Evolutionary conservation across 2,113 vertebrate genomes (phyloP).

Genomic region (Carollia perspicillata): DNA sequence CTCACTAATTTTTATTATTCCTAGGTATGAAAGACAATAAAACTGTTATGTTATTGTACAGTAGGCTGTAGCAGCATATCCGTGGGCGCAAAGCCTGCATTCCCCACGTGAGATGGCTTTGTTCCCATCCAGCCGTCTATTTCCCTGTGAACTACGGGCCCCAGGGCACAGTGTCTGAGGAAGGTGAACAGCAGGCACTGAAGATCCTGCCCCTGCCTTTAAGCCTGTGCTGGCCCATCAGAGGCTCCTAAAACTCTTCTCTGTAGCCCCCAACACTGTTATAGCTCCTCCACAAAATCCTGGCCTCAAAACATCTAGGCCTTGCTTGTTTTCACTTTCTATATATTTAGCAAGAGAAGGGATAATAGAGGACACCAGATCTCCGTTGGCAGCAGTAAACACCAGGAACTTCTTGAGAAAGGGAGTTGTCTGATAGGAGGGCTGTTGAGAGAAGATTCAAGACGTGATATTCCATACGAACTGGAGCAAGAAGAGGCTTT

Average conservation of each 20-base stretch:
- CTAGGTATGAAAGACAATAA: neutral
- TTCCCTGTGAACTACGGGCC: neutral
- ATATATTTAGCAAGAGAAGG: neutral
- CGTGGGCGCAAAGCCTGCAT: too few species aligned
- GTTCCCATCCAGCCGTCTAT: neutral
- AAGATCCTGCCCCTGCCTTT: neutral
- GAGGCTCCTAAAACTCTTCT: neutral
- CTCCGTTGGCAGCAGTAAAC: neutral
- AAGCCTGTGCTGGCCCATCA: neutral
- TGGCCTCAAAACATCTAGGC: neutral
- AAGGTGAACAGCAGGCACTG: neutral
- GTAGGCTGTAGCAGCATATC: rapidly evolving
- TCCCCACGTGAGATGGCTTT: neutral
- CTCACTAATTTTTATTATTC: neutral
- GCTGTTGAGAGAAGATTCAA: neutral
- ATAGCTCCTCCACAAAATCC: neutral
- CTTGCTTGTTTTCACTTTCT: neutral
- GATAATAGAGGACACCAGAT: neutral
- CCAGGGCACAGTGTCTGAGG: neutral
- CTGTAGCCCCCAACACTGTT: neutral
- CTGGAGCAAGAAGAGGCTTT: neutral
- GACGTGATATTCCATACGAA: neutral
- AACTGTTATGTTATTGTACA: neutral
- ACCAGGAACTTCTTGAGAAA: neutral
- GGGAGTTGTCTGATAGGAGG: neutral